These are phyloP conservation scores for Progne subis DNA, from an alignment of 2,113 vertebrate species.

Conservation along the genomic window DNA sequence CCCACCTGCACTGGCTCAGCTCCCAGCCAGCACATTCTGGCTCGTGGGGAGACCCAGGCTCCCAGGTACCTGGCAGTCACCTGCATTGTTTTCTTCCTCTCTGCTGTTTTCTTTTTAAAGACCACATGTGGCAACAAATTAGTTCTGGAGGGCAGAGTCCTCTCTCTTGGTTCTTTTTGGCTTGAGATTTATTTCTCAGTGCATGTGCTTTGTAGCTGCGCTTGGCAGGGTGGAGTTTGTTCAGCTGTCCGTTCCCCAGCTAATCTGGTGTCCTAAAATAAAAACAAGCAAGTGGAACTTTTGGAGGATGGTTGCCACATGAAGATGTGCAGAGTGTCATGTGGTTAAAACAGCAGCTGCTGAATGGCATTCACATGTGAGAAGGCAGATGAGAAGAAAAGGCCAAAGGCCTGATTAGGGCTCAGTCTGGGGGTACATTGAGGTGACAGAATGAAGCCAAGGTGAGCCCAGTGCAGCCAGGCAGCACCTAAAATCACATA, in stretches of 20 bases:
- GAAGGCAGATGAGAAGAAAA: not conserved
- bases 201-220: constrained; percentile 9
- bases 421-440: not conserved
- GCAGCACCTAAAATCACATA: not conserved
- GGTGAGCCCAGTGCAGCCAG: not conserved
- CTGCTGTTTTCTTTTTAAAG: not conserved
- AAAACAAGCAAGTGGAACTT: constrained; percentile 65
- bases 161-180: not conserved
- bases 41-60: not conserved
- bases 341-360: not conserved
- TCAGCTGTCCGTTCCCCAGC: constrained; percentile 69
- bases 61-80: not conserved
- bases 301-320: not conserved
- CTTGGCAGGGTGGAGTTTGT: constrained; percentile 57
- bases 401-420: not conserved
- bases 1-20: not conserved
- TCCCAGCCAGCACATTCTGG: not conserved
- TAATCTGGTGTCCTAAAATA: constrained; percentile 66
- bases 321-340: not conserved
- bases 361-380: not conserved
- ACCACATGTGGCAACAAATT: not conserved
- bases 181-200: not conserved
- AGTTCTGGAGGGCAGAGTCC: not conserved
- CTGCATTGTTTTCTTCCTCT: not conserved
- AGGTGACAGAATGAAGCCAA: not conserved